A percentile compares a stretch with the other conserved stretches of the same genome.
Evolutionary conservation across 2,888 invertebrate species (phyloP).

Genomic region (Apamea epomidion): DNA sequence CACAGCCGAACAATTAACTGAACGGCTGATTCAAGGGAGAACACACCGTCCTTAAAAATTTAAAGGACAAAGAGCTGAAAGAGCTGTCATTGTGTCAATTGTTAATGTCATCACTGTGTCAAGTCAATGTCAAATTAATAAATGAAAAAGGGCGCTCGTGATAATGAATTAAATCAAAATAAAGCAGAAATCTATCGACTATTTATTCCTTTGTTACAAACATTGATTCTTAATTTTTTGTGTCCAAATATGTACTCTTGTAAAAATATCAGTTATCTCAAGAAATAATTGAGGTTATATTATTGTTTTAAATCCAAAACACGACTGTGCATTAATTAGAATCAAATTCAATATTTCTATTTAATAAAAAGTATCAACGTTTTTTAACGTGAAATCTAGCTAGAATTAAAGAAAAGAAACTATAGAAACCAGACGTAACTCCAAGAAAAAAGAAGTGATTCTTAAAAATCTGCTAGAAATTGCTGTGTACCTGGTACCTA

Average conservation of each 20-base stretch:
- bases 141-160: neutral
- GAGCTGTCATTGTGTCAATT: slow-evolving; percentile 8
- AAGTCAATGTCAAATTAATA: slow-evolving; percentile 39
- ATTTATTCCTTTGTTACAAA: neutral
- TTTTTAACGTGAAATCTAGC: neutral
- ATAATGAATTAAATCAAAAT: neutral
- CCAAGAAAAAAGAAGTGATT: neutral
- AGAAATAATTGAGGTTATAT: slow-evolving; percentile 53
- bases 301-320: slow-evolving; percentile 53
- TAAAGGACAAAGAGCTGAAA: neutral
- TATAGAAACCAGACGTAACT: neutral
- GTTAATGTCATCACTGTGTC: slow-evolving; percentile 16
- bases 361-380: neutral
- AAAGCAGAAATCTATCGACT: neutral
- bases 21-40: neutral
- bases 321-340: neutral
- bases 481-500: neutral
- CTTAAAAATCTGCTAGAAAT: neutral
- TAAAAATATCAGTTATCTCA: neutral
- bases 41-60: neutral
- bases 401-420: neutral
- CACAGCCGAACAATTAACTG: too few species aligned
- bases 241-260: neutral
- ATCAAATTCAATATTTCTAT: neutral
- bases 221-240: neutral